These are phyloP conservation scores for Halcyon leucocephala DNA, from an alignment of 2,797 vertebrate genomes.

Conservation along the genomic window DNA sequence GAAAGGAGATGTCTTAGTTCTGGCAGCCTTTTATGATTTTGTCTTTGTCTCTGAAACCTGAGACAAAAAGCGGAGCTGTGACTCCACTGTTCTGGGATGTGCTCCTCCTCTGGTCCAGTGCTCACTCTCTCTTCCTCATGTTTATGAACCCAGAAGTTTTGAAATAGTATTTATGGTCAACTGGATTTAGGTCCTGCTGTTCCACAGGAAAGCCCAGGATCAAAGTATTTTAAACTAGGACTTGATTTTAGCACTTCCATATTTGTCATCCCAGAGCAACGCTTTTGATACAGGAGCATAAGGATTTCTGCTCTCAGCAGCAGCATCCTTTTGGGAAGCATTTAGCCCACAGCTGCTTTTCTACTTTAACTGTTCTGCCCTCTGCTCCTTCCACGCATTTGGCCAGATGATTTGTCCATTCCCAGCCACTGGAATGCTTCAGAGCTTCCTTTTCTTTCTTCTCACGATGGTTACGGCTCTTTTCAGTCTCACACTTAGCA, in stretches of 20 bases:
- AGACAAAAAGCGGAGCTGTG: not conserved
- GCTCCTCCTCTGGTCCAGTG: not conserved
- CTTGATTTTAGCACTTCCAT: not conserved
- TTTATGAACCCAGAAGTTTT: not conserved
- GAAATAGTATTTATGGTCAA: not conserved
- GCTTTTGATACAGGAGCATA: not conserved
- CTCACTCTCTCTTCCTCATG: not conserved
- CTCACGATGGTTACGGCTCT: not conserved
- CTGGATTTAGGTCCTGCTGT: not conserved
- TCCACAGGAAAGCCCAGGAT: not conserved
- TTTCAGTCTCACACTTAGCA: not conserved
- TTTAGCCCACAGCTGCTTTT: slow-evolving; percentile 44
- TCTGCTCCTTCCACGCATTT: slow-evolving; percentile 1
- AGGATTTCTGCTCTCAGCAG: not conserved
- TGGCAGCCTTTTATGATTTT: not conserved
- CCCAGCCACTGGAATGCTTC: not conserved
- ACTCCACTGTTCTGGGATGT: not conserved
- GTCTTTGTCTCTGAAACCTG: not conserved
- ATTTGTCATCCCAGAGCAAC: not conserved
- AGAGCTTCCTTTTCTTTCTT: not conserved
- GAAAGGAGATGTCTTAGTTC: not conserved
- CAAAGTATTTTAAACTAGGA: not conserved
- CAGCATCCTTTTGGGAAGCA: slow-evolving; percentile 9
- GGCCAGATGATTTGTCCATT: slow-evolving; percentile 23
- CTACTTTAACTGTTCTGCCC: not conserved